Evolutionary conservation across 2,113 vertebrate genomes (phyloP).

Genomic region (Pristiophorus japonicus): DNA sequence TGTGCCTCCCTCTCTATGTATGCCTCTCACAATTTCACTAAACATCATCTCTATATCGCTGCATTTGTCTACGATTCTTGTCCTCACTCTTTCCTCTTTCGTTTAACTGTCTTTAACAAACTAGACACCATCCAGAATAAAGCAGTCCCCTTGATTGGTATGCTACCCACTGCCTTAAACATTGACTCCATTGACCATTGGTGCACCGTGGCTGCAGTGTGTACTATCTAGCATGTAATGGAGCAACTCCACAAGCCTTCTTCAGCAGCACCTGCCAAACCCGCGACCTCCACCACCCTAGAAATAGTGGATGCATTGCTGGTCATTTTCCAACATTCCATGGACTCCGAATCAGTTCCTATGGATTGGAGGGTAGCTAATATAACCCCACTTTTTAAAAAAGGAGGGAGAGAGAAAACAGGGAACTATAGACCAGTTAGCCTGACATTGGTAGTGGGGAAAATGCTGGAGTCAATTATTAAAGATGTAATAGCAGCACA

Average conservation of each 20-base stretch:
- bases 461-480: no score
- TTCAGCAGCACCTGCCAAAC: neutral
- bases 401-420: no score
- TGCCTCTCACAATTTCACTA: neutral
- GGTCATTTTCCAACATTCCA: no score
- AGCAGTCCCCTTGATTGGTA: neutral
- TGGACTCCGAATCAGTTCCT: no score
- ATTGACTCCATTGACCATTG: neutral
- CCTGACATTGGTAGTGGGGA: no score
- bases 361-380: no score
- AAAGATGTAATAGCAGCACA: no score
- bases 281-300: neutral
- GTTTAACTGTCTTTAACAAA: neutral
- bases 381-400: no score
- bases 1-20: neutral
- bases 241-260: neutral
- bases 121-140: neutral
- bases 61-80: neutral
- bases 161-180: neutral
- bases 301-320: no score
- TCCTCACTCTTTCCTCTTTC: neutral
- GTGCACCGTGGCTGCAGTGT: neutral
- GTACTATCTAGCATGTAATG: neutral
- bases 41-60: neutral
- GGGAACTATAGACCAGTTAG: no score